Conservation (phyloP, 1,140 invertebrate genomes). For the Monomorium pharaonis region DNA sequence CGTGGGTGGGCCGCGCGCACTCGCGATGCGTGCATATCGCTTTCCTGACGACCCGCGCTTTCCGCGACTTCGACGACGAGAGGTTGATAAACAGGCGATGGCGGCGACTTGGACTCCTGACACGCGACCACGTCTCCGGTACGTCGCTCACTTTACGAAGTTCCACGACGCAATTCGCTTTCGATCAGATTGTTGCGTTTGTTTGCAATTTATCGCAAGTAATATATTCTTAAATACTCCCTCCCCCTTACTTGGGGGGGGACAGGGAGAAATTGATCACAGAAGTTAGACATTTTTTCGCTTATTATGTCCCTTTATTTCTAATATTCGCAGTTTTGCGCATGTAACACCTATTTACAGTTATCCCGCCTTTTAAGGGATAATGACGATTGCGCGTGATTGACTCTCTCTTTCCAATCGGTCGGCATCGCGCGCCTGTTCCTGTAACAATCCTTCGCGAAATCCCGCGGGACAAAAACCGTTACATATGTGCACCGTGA, state of each 20-base stretch:
- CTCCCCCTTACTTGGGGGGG: not conserved
- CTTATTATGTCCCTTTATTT: not conserved
- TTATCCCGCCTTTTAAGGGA: slow-evolving; percentile 39
- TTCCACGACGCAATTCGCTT: not conserved
- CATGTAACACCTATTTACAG: slow-evolving; percentile 32
- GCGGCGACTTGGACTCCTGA: not conserved
- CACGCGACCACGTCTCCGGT: not conserved
- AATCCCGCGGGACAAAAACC: slow-evolving; percentile 31
- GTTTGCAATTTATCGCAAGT: not conserved
- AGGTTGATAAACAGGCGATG: slow-evolving; percentile 17
- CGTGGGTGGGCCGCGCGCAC: slow-evolving; percentile 74
- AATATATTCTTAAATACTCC: not conserved
- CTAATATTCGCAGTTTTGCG: slow-evolving; percentile 18
- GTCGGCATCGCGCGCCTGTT: slow-evolving; percentile 9
- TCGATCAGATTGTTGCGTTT: not conserved
- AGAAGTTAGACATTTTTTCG: not conserved
- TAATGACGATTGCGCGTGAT: slow-evolving; percentile 42
- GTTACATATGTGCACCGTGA: not conserved
- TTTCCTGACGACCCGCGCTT: slow-evolving; percentile 73
- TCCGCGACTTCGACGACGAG: slow-evolving; percentile 58
- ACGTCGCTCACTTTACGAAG: not conserved
- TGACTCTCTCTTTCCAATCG: slow-evolving; percentile 40
- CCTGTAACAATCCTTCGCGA: slow-evolving; percentile 41
- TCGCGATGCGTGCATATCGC: slow-evolving; percentile 70
- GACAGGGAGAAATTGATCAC: not conserved